Base-by-base conservation (phyloP, 2,888 invertebrate species). In the Phengaris arion region DNA sequence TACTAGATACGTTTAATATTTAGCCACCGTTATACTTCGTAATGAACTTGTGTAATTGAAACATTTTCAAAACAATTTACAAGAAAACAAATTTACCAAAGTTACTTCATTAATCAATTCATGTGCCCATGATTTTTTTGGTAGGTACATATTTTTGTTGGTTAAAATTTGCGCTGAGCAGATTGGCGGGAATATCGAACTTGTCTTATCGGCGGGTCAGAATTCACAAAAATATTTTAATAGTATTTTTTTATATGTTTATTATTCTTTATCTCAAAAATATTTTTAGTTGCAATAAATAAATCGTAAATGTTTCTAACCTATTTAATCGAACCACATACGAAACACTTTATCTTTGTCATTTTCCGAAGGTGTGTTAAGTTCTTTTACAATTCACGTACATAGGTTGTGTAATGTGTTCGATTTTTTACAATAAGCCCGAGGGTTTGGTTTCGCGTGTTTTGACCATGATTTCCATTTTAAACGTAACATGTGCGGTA, bases 391-490 rank as follows among this genome's bases (percentile, higher is more conserved):
- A 9, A 22, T 35, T 64, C 45, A 35, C 64, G 7, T 6, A 35
- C 64, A 2, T 6, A 9, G 55, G 22, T 55, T 68, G 46, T 76
- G 68, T 74, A 54, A 76, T 35, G 35, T 35, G 48, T 45, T 68
- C 72, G 59, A 51, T 76, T 22, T 54, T 54, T 57, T 54, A 59
- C 15, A 72, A 75, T 48, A 54, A 57, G 57, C 69, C 46, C 55
- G 22, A 59, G 22, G 51, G 51, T 69, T 51, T 68, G 51, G 48
- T 6, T 52, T 59, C 52, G 46, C 54, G 54, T 74, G 22, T 74
- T 51, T 68, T 69, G 57, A 52, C 75, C 59, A 68, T 59, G 59
- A 69, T 72, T 74, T 69, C 22, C 55, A 74, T 48, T 75, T 55
- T 51, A 46, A 75, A 68, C 51, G 68, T 70, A 9, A 72, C 55